Evolutionary conservation across 2,113 vertebrate genomes (phyloP).

Genomic region (Heterotilapia buettikoferi): DNA sequence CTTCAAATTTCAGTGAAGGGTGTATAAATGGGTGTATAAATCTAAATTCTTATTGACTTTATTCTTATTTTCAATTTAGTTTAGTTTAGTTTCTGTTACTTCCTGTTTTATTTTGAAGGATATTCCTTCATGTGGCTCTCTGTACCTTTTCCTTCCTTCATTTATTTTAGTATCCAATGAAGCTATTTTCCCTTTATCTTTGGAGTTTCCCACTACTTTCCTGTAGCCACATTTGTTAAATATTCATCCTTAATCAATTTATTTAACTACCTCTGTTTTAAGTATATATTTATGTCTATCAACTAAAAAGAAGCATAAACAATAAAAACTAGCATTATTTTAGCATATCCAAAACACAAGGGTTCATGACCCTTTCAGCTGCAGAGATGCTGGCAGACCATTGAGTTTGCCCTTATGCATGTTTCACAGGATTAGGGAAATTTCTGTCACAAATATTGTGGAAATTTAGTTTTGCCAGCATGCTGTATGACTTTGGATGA

Average conservation of each 20-base stretch:
- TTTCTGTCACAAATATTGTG: slow-evolving; percentile 16
- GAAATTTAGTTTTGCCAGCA: slow-evolving; percentile 35
- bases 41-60: background rate
- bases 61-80: background rate
- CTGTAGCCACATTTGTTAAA: background rate
- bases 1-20: background rate
- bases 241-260: background rate
- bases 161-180: background rate
- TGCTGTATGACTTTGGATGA: slow-evolving; percentile 54
- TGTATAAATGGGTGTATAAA: background rate
- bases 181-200: background rate
- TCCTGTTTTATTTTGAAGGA: background rate
- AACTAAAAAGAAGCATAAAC: background rate
- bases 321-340: background rate
- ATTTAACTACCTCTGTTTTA: background rate
- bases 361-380: background rate
- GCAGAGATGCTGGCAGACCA: background rate
- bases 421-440: slow-evolving; percentile 7
- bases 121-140: background rate
- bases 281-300: background rate
- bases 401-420: background rate
- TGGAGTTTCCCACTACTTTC: background rate
- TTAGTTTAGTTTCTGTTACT: background rate
- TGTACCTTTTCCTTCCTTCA: background rate
- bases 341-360: background rate